These are phyloP conservation scores for Micropoecilia bifurca DNA, from an alignment of 2,797 vertebrate genomes.

Conservation along the genomic window DNA sequence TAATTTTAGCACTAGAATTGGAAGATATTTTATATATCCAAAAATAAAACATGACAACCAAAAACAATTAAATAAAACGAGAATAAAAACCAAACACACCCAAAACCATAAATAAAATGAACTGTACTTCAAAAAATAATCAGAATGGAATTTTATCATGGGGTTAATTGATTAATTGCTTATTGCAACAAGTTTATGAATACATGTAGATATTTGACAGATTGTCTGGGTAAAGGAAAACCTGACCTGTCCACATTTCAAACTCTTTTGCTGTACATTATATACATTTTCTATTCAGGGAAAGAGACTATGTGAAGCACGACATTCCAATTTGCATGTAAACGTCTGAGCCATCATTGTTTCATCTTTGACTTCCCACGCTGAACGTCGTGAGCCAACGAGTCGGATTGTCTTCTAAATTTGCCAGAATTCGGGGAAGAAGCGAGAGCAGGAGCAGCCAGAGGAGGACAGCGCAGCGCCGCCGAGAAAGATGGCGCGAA, in stretches of 20 bases:
- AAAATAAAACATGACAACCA: too few species aligned
- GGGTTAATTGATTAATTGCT: too few species aligned
- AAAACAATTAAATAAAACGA: too few species aligned
- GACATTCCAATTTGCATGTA: neutral
- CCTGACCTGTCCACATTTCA: neutral
- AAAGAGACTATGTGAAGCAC: neutral
- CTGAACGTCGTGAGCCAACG: neutral
- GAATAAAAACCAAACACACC: too few species aligned
- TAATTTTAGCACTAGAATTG: too few species aligned
- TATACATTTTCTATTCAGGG: neutral
- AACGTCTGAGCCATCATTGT: neutral
- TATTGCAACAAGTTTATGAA: too few species aligned
- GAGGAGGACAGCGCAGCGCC: conserved; percentile 88
- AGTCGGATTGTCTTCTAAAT: neutral
- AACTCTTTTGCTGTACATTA: neutral
- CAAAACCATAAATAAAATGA: too few species aligned
- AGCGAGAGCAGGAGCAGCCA: conserved; percentile 88
- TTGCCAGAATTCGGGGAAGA: conserved; percentile 87
- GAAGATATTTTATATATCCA: too few species aligned
- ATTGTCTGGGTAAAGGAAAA: neutral
- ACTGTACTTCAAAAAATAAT: too few species aligned
- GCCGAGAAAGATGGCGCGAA: conserved; percentile 88
- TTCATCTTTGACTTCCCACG: neutral
- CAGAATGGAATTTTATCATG: too few species aligned
- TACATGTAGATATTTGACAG: neutral